Evolutionary conservation across 2,888 invertebrate genomes (phyloP).

Genomic region (Stenotaenia linearis): DNA sequence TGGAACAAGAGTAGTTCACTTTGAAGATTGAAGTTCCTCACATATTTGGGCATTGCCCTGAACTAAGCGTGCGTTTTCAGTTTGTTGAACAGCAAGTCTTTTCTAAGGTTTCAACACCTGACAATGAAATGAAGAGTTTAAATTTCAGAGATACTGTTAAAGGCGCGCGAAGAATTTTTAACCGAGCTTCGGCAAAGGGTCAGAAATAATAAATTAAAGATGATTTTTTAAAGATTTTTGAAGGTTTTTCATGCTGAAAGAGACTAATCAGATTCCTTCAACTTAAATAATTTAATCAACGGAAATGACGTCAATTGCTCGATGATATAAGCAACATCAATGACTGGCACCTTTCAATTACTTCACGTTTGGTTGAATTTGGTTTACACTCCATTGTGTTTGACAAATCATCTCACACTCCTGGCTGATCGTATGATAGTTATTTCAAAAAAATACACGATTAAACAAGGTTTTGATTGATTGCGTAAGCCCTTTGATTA

Average conservation of each 20-base stretch:
- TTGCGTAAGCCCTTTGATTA: constrained; percentile 2
- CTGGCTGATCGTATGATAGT: background rate
- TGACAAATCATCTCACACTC: constrained; percentile 17
- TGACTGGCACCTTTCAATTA: constrained; percentile 14
- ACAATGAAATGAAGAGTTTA: background rate
- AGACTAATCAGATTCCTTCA: background rate
- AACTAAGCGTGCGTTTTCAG: background rate
- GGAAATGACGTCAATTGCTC: background rate
- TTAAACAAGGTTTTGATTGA: constrained; percentile 10
- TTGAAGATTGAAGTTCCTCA: constrained; percentile 21
- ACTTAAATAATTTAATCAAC: background rate
- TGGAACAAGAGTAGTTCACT: constrained; percentile 11
- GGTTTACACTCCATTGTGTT: constrained; percentile 19
- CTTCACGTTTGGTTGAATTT: constrained; percentile 1
- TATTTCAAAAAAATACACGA: background rate
- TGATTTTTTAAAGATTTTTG: too few relatives aligned
- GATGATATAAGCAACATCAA: background rate
- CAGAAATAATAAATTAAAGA: background rate
- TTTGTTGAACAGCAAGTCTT: background rate
- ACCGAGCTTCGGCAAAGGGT: background rate
- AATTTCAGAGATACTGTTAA: background rate
- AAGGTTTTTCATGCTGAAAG: too few relatives aligned
- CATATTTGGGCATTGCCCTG: constrained; percentile 14
- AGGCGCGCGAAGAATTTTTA: background rate
- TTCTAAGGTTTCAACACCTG: background rate